Conservation (phyloP, 2,113 vertebrate species). For the Megaceryle torquata region DNA sequence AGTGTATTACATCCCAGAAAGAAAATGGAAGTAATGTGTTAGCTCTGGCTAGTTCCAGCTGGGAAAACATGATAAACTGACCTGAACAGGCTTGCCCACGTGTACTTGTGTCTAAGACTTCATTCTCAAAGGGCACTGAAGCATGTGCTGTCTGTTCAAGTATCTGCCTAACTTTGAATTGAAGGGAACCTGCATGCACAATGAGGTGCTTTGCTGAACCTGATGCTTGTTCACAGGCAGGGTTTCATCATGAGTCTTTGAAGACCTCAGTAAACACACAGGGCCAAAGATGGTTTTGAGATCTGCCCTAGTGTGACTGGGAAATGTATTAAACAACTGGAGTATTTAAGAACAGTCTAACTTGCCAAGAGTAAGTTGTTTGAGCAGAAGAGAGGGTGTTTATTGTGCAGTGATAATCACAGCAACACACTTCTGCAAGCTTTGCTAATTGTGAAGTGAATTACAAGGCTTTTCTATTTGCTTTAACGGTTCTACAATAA, state of each 20-base stretch:
- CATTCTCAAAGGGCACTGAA: conserved; percentile 1
- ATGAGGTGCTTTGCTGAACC: neutral
- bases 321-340: neutral
- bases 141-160: neutral
- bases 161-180: neutral
- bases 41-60: conserved; percentile 29
- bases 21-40: conserved; percentile 12
- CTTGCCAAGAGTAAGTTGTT: neutral
- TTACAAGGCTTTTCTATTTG: neutral
- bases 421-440: neutral
- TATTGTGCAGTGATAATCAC: neutral
- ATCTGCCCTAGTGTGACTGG: neutral
- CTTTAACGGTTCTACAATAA: neutral
- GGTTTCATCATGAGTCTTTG: neutral
- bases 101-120: neutral
- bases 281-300: neutral
- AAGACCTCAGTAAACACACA: neutral
- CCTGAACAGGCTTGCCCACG: neutral
- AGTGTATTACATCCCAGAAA: neutral
- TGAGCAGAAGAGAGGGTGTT: neutral
- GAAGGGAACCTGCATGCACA: neutral
- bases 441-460: neutral
- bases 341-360: neutral
- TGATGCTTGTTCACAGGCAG: neutral
- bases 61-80: conserved; percentile 34